Base-by-base conservation (phyloP, 2,113 vertebrate genomes). In the Tenrec ecaudatus region DNA sequence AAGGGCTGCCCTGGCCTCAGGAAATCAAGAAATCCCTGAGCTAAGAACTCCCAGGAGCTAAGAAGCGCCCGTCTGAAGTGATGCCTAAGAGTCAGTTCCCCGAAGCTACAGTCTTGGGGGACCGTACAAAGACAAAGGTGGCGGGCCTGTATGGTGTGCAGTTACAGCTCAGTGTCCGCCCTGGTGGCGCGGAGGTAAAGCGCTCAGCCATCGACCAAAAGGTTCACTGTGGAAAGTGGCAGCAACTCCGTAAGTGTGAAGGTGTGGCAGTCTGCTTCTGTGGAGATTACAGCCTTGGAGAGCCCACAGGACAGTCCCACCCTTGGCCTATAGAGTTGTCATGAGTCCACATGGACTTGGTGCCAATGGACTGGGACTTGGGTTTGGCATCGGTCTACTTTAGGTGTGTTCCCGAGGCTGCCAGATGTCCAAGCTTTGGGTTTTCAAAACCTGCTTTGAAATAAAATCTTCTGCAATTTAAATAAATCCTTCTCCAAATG, bases 381-480 rank as follows among this genome's bases (percentile, higher is more conserved):
- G 66, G 66, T 68, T 31, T 31, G 66, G 29, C 17, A 68, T 86
- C 89, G 60, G 14, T 82, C 25, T 25, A n/a, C 12, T 60, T 75
- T 40, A 16, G 17, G 27, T 23, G 27, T 29, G 15, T 58, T 53
- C 25, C 1, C 38, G 29, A 90, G 31, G 8, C 62, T 71, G 25
- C 22, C 10, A 94, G 17, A 66, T 60, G 88, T 79, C 77, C 27
- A 86, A 87, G 31, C 19, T 36, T 47, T 79, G 40, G 12, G 2
- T 73, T 93, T 69, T 47, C 57, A 79, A 92, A 88, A 57, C 11
- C 68, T 79, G 15, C 38, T 75, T 85, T 73, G 84, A 89, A 60
- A 92, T 80, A 38, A 90, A 92, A 77, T 62, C 64, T 85, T 76
- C 77, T 2, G 8, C 36, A 85, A 53, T 53, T 53, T 53, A 10